Evolutionary conservation across 1,140 invertebrate genomes (phyloP).

Genomic region (Mercenaria mercenaria): DNA sequence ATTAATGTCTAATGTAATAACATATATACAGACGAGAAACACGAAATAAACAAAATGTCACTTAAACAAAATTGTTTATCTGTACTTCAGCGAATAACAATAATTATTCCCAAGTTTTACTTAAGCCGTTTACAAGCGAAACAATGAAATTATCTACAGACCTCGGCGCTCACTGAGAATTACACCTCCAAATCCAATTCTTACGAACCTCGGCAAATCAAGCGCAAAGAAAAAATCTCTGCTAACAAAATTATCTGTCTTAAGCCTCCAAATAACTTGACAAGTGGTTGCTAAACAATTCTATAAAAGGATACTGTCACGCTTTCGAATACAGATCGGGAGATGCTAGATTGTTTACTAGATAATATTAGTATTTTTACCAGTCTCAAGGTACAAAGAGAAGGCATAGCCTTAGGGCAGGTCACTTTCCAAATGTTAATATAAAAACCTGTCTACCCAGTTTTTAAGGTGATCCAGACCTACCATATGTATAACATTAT

Average conservation of each 20-base stretch:
- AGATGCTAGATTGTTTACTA: background rate
- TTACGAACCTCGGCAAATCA: background rate
- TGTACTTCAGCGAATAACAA: no score
- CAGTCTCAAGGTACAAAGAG: background rate
- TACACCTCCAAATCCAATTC: background rate
- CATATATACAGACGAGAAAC: no score
- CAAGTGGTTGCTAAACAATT: background rate
- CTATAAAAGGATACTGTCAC: background rate
- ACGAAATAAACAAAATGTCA: no score
- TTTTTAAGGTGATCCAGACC: background rate
- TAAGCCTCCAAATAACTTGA: conserved; percentile 14
- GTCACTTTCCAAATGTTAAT: background rate
- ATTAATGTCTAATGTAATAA: no score
- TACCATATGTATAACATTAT: background rate
- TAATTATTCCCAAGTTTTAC: no score
- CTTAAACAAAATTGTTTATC: no score
- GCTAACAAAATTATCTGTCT: conserved; percentile 4
- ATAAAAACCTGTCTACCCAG: conserved; percentile 15
- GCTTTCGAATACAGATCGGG: background rate
- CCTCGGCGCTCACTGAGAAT: no score
- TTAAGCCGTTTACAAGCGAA: no score
- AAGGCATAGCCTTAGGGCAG: background rate
- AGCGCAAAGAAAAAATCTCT: conserved; percentile 3
- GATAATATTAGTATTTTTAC: background rate
- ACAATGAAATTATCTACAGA: no score